Evolutionary conservation across 2,888 invertebrate genomes (phyloP), one percentile per base, ranked within the genome.

Genomic region (Doris montereyensis): DNA sequence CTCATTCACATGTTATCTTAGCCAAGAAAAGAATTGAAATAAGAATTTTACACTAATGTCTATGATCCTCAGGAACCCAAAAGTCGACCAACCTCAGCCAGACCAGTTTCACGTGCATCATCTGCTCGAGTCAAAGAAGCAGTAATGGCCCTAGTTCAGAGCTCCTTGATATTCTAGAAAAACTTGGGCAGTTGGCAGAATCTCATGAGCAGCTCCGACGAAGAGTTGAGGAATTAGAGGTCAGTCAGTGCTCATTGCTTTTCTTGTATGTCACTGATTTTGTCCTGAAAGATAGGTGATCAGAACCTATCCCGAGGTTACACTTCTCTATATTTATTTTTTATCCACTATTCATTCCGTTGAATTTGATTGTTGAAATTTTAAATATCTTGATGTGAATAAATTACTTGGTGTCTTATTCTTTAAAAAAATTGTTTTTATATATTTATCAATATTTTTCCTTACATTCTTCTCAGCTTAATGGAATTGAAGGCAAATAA

Each of bases 151-250:
- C 91, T 24, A 88, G 89, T 8, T 83, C 83, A 26, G 87, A 87
- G 32, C 85, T 90, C 24, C 81, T 86, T 30, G 90, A 89, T 30
- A 80, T 90, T 41, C 84, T 91, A 32, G 90, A 91, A 81, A 86
- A 83, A 71, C 84, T 91, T 5, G 91, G 91, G 26, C 86, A 82
- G 76, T 84, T 91, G 13, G 83, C 84, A 57, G 83, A 83, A n/a
- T 82, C 84, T 32, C 90, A 91, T 78, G 85, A 86, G 24, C 74
- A 76, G 4, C 83, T 91, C 28, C 86, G 86, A 30, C 84, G 82
- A 17, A 80, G 90, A 30, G 90, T 91, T 0, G 87, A 86, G 52
- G 83, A 74, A n/a, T 75, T 91, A 3, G 90, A 91, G 89, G 89
- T 90, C 80, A 28, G 67, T 30, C 1, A 35, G n/a, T 41, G 41